Base-by-base conservation (phyloP, 2,797 vertebrate genomes). In the Gila robusta region DNA sequence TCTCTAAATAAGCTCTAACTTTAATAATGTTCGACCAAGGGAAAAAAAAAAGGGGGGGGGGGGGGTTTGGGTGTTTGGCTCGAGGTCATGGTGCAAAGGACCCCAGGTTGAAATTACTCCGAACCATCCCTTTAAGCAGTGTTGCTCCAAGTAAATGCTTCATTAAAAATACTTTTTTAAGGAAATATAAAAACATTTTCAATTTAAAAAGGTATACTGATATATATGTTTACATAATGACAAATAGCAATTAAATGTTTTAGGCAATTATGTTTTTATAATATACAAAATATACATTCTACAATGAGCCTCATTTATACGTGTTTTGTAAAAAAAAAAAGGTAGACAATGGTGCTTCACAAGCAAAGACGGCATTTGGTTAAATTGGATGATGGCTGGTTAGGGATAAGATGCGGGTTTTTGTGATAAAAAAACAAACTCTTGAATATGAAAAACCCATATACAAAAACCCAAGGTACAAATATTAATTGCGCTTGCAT, bases 401-500 rank as follows among this genome's bases (percentile, higher is more conserved):
- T 32, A 44, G 8, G n/a, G 17, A 32, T 59, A 72, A 62, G 8
- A 64, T 73, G 19, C 26, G 4, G 52, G 35, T 19, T 39, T 81
- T 70, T n/a, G 5, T 39, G 41, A 19, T 26, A 0, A 14, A 12
- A 67, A 73, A 64, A 35, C 4, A 85, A 88, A 69, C 39, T 41
- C 44, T 52, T 28, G 52, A 79, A 47, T 79, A 86, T 73, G 21
- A 41, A 21, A 49, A 83, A 32, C 23, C 39, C 54, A 81, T 56
- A 73, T 79, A 52, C 79, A 82, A 66, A 32, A 32, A 32, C 32
- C 32, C 32, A 79, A 41, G 47, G 35, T 19, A 47, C 12, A 70
- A 26, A 35, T 73, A 44, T 52, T 47, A 78, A 72, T 82, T 47
- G 70, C 0, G 5, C 64, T 59, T 41, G 21, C 41, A 12, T 83